Percentiles rank a stretch among this genome's conserved stretches.
phyloP scores from a whole-genome alignment of 2,888 invertebrate genomes.

The Limnephilus lunatus region DNA sequence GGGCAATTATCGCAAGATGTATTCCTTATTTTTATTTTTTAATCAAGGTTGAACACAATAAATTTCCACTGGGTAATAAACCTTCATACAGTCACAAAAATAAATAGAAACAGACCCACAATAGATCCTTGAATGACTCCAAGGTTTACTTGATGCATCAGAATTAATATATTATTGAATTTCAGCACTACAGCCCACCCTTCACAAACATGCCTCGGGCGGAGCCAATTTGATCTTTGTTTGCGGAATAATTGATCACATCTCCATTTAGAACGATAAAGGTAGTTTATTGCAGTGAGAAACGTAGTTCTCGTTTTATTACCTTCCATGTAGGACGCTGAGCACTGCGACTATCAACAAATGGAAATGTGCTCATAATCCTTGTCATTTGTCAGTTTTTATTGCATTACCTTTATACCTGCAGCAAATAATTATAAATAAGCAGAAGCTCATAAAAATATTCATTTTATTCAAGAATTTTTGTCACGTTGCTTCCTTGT shows the following conservation, averaged over 20 bases:
- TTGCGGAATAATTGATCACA: slow-evolving; percentile 52
- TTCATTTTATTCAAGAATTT: not conserved
- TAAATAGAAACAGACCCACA: too few species aligned
- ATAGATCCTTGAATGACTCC: too few species aligned
- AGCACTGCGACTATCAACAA: slow-evolving; percentile 7
- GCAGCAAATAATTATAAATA: not conserved
- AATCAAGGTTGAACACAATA: not conserved
- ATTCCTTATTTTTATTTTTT: not conserved
- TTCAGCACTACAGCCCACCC: not conserved
- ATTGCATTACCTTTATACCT: not conserved
- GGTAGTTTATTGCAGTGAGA: slow-evolving; percentile 51
- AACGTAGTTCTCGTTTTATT: slow-evolving; percentile 45
- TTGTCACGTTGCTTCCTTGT: not conserved
- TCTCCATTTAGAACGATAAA: slow-evolving; percentile 49
- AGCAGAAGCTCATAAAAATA: not conserved
- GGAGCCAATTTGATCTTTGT: slow-evolving; percentile 18
- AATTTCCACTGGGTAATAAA: not conserved
- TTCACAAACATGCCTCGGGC: not conserved
- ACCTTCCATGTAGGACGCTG: not conserved
- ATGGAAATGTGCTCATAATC: not conserved
- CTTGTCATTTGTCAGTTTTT: not conserved
- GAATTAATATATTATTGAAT: not conserved
- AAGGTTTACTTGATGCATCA: too few species aligned
- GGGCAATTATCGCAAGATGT: not conserved
- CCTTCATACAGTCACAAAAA: not conserved